These are phyloP conservation scores for Monopterus albus DNA, from an alignment of 2,113 vertebrate genomes.

Conservation along the genomic window DNA sequence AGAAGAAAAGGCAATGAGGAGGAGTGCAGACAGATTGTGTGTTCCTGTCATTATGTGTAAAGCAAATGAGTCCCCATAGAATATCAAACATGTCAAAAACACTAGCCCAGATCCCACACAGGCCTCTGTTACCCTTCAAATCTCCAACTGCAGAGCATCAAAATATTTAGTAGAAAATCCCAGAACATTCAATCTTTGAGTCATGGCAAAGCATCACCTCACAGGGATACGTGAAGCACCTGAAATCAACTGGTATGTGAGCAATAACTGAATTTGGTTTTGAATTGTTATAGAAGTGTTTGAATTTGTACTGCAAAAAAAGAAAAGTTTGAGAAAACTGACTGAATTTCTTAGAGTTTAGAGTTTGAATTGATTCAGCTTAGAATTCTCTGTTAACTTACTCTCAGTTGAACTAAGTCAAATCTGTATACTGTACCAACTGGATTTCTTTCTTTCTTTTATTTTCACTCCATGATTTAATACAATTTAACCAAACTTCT, in stretches of 20 bases:
- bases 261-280: neutral
- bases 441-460: too few relatives aligned
- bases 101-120: slow-evolving; percentile 31
- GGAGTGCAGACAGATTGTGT: slow-evolving; percentile 30
- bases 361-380: too few relatives aligned
- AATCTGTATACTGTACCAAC: too few relatives aligned
- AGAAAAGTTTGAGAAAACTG: too few relatives aligned
- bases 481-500: too few relatives aligned
- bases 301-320: too few relatives aligned
- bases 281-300: too few relatives aligned
- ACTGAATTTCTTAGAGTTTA: too few relatives aligned
- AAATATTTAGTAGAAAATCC: neutral
- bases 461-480: too few relatives aligned
- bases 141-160: slow-evolving; percentile 24
- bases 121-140: neutral
- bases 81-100: slow-evolving; percentile 40
- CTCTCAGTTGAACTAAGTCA: too few relatives aligned
- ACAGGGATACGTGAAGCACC: neutral
- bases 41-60: slow-evolving; percentile 40
- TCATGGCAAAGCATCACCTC: slow-evolving; percentile 5
- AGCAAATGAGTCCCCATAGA: slow-evolving; percentile 48
- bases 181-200: neutral
- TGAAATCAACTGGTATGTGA: neutral
- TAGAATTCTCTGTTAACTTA: too few relatives aligned
- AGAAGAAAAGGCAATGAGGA: slow-evolving; percentile 11